Percentiles rank a stretch among this genome's conserved stretches.
Evolutionary conservation across 2,797 vertebrate genomes (phyloP).

Genomic region (Streptopelia turtur): DNA sequence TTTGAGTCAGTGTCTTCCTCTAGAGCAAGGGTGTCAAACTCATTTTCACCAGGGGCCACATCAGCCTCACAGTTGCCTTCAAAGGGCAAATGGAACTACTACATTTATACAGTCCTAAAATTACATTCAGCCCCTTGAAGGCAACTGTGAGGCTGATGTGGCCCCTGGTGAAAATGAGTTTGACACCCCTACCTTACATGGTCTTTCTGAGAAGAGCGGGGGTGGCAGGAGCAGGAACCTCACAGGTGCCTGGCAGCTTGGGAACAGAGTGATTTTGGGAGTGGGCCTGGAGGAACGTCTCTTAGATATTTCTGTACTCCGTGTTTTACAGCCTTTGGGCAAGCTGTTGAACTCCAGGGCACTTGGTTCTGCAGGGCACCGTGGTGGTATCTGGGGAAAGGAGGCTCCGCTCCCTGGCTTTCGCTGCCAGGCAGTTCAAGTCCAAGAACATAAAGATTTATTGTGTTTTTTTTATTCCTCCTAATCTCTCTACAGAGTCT

Average conservation of each 20-base stretch:
- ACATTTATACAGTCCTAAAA: too few relatives aligned
- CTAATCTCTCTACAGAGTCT: background rate
- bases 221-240: background rate
- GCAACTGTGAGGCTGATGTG: too few relatives aligned
- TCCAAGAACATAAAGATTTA: conserved; percentile 22
- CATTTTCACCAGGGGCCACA: too few relatives aligned
- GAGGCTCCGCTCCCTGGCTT: background rate
- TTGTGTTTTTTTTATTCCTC: background rate
- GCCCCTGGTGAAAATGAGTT: too few relatives aligned
- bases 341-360: background rate
- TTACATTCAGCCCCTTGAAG: too few relatives aligned
- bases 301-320: background rate
- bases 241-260: background rate
- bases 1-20: background rate
- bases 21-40: background rate
- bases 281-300: background rate
- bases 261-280: background rate
- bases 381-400: background rate
- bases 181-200: background rate
- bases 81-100: too few relatives aligned
- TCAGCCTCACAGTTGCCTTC: too few relatives aligned
- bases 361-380: background rate
- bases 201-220: background rate
- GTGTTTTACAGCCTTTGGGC: background rate
- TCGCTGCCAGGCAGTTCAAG: background rate